A percentile compares a stretch with the other conserved stretches of the same genome.
Conservation (phyloP, 2,888 invertebrate genomes). For the Mythimna lalbum region DNA sequence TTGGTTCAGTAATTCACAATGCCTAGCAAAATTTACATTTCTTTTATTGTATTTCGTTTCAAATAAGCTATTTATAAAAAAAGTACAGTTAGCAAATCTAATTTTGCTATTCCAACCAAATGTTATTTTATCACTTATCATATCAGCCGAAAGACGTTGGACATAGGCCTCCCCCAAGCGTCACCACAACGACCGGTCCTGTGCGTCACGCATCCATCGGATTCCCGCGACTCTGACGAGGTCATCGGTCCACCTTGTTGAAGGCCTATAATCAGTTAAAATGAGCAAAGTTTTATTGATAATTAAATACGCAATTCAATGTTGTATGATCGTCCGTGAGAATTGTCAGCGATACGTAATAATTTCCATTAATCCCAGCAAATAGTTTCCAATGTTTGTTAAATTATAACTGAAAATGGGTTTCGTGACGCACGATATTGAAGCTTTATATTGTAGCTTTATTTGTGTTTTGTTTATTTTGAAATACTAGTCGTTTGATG, state of each 20-base stretch:
- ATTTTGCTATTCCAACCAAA: background rate
- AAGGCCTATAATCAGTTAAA: slow-evolving; percentile 26
- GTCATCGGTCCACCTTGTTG: no score
- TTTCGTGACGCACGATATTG: slow-evolving; percentile 43
- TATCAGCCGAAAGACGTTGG: no score
- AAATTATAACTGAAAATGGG: slow-evolving; percentile 60
- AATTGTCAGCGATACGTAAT: slow-evolving; percentile 49
- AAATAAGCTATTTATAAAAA: no score
- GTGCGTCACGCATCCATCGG: no score
- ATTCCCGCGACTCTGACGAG: no score
- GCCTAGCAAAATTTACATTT: no score
- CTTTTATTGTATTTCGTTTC: no score
- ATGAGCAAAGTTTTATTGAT: slow-evolving; percentile 25
- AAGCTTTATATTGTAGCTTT: slow-evolving; percentile 18
- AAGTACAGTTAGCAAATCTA: no score
- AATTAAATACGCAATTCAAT: slow-evolving; percentile 61
- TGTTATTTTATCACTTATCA: background rate
- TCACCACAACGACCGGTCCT: no score
- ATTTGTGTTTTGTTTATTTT: slow-evolving; percentile 19
- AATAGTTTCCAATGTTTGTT: slow-evolving; percentile 61
- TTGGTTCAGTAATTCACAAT: no score
- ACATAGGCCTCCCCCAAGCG: no score
- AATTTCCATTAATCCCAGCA: slow-evolving; percentile 53
- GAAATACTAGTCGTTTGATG: slow-evolving; percentile 10
- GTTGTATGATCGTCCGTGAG: slow-evolving; percentile 43